Conservation (phyloP, 37 sponge, comb jelly and placozoan species). For the Petrosia ficiformis region DNA sequence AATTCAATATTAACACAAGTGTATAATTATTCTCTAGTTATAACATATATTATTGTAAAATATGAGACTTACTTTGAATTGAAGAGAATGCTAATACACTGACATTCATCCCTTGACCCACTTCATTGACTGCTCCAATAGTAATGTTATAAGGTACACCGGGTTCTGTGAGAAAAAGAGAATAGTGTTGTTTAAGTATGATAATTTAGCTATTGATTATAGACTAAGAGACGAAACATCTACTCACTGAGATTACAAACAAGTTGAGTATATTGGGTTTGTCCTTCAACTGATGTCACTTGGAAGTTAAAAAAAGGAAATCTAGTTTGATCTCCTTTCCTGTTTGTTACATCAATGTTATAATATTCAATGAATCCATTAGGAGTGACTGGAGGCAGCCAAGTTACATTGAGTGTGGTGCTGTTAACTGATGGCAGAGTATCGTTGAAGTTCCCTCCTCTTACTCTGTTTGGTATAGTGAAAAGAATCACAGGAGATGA, state of each 20-base stretch:
- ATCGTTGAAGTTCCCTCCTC: no score
- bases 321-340: not conserved
- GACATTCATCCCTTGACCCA: not conserved
- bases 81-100: not conserved
- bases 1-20: no score
- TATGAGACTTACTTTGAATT: constrained; percentile 3
- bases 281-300: no score
- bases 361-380: constrained; percentile 52
- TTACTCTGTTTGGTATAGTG: not conserved
- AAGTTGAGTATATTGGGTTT: no score
- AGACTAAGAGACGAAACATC: no score
- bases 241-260: no score
- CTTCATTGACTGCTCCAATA: constrained; percentile 15
- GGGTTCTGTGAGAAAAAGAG: not conserved
- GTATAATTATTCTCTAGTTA: no score
- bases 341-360: not conserved
- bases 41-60: not conserved
- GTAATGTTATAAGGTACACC: constrained; percentile 22
- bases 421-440: not conserved
- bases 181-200: not conserved
- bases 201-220: no score
- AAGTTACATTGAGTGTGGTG: constrained; percentile 11
- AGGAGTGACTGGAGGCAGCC: constrained; percentile 35
- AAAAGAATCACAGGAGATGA: no score
- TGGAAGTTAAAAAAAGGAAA: not conserved